These are phyloP conservation scores for Apotomis turbidana DNA, from an alignment of 2,888 invertebrate genomes.

Conservation along the genomic window DNA sequence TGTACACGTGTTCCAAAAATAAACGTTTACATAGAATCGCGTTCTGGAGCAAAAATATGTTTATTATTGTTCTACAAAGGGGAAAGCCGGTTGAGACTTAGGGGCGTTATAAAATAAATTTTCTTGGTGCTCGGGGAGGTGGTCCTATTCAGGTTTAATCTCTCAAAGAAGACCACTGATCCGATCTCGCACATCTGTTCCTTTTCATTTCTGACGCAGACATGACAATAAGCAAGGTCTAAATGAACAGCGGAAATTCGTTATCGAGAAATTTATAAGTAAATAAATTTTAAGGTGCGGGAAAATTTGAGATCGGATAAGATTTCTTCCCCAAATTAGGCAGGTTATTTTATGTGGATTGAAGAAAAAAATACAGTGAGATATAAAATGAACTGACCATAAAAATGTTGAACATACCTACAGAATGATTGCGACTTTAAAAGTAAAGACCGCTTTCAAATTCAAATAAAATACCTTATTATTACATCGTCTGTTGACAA, in stretches of 20 bases:
- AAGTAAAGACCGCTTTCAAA: too few species aligned
- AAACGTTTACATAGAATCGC: slow-evolving; percentile 37
- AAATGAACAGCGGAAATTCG: slow-evolving; percentile 14
- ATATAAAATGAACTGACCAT: too few species aligned
- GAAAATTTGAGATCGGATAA: too few species aligned
- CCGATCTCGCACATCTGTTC: slow-evolving; percentile 57
- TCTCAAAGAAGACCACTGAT: slow-evolving; percentile 58
- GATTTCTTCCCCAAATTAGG: too few species aligned
- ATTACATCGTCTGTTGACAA: too few species aligned
- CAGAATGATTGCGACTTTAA: too few species aligned
- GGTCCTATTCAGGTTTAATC: slow-evolving; percentile 63
- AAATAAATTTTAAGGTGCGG: not conserved
- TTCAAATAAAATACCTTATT: too few species aligned
- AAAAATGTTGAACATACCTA: too few species aligned
- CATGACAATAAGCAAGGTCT: slow-evolving; percentile 32
- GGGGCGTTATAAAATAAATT: slow-evolving; percentile 68
- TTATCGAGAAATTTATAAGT: not conserved
- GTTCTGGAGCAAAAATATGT: slow-evolving; percentile 57
- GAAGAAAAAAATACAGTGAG: too few species aligned
- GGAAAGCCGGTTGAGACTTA: slow-evolving; percentile 53
- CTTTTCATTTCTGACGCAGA: slow-evolving; percentile 45
- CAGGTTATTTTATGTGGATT: too few species aligned
- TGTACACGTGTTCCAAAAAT: not conserved
- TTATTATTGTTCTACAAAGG: slow-evolving; percentile 67
- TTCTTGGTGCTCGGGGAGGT: slow-evolving; percentile 58